Percentiles rank a stretch among this genome's conserved stretches.
phyloP scores from a whole-genome alignment of 2,797 vertebrate species.

The Sebastes matsubarae region DNA sequence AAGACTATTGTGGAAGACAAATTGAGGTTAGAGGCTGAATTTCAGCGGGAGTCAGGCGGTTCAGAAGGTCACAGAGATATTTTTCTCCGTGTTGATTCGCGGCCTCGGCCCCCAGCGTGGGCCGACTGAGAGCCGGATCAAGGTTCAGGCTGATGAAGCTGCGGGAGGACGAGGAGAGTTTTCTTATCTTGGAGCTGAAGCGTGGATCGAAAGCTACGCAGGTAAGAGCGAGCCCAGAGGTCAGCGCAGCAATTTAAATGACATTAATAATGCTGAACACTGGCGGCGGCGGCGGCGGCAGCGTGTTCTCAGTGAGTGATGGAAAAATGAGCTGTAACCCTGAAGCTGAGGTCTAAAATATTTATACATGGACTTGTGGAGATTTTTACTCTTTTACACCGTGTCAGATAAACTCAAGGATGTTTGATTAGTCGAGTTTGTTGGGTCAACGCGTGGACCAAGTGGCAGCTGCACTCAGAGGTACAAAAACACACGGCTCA shows the following conservation, averaged over 20 bases:
- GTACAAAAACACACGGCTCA: too few species aligned
- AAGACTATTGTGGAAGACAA: background rate
- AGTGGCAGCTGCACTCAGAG: too few species aligned
- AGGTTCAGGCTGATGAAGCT: too few species aligned
- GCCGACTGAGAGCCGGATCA: background rate
- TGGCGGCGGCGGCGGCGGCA: background rate
- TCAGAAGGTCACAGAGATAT: background rate
- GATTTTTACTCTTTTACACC: too few species aligned
- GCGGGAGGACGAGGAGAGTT: background rate
- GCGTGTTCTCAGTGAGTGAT: background rate
- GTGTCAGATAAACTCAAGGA: background rate
- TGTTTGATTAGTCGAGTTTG: background rate
- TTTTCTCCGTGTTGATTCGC: background rate
- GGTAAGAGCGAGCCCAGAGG: background rate
- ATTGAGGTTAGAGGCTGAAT: slow-evolving; percentile 4
- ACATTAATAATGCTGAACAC: background rate
- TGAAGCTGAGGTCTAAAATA: background rate
- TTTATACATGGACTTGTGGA: background rate
- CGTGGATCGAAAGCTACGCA: background rate
- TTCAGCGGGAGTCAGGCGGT: background rate
- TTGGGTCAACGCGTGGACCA: background rate
- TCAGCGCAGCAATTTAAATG: background rate
- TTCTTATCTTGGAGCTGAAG: background rate
- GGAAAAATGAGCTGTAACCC: background rate
- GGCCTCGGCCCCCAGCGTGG: background rate